Percentiles rank a stretch among this genome's conserved stretches.
Conservation (phyloP, 2,888 invertebrate species). For the Plebejus melissa region DNA sequence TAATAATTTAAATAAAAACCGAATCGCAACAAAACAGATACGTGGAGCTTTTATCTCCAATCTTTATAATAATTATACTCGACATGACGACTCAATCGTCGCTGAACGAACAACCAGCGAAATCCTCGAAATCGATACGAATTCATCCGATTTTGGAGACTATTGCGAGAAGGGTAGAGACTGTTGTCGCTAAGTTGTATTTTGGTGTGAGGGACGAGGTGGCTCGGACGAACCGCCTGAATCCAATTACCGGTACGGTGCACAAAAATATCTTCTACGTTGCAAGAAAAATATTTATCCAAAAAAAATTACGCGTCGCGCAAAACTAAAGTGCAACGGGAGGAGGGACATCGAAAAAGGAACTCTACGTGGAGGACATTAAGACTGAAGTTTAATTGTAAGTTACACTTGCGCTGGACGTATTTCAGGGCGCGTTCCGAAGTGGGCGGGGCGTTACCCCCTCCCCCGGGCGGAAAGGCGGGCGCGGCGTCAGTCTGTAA, state of each 20-base stretch:
- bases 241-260: constrained; percentile 61
- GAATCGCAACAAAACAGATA: constrained; percentile 49
- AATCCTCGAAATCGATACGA: constrained; percentile 29
- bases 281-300: constrained; percentile 57
- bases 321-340: constrained; percentile 50
- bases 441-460: constrained; percentile 44
- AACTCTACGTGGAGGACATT: constrained; percentile 21
- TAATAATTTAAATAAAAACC: constrained; percentile 39
- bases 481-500: constrained; percentile 56
- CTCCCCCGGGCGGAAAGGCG: constrained; percentile 50
- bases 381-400: constrained; percentile 41
- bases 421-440: constrained; percentile 40
- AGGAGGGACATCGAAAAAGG: constrained; percentile 28
- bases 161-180: constrained; percentile 29
- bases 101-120: constrained; percentile 33
- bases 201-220: constrained; percentile 18
- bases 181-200: constrained; percentile 29
- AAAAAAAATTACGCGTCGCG: constrained; percentile 49
- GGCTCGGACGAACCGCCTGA: constrained; percentile 45
- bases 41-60: constrained; percentile 60
- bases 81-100: constrained; percentile 69
- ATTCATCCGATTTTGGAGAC: constrained; percentile 29
- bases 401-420: constrained; percentile 35
- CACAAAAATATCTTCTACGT: constrained; percentile 60
- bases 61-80: constrained; percentile 74